Percentiles rank a stretch among this genome's conserved stretches.
Conservation (phyloP, 2,888 invertebrate species). For the Dicranocentrus wangi region DNA sequence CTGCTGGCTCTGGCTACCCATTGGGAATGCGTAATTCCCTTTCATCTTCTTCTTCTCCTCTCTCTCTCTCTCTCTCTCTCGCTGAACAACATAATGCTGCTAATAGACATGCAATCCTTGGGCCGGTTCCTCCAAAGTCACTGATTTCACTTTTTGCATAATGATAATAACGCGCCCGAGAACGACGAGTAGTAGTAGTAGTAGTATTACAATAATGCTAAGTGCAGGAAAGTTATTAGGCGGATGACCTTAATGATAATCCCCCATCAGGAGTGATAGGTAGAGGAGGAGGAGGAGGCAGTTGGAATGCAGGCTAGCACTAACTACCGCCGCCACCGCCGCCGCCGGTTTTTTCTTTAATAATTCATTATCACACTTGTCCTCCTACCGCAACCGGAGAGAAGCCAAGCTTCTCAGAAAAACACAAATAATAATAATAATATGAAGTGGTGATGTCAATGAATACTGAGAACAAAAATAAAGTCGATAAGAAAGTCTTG, state of each 20-base stretch:
- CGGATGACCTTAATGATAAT: slow-evolving; percentile 34
- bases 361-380: neutral
- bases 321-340: neutral
- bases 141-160: neutral
- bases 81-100: neutral
- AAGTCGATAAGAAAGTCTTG: too few relatives aligned
- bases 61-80: neutral
- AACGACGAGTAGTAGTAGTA: neutral
- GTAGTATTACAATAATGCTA: neutral
- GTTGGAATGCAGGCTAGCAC: neutral
- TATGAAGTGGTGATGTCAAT: too few relatives aligned
- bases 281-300: neutral
- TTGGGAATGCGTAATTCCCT: slow-evolving; percentile 22
- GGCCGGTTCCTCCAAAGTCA: too few relatives aligned
- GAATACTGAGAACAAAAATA: too few relatives aligned
- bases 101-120: slow-evolving; percentile 9
- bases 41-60: slow-evolving; percentile 1
- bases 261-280: slow-evolving; percentile 9
- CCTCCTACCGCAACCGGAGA: neutral
- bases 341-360: too few relatives aligned
- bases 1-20: neutral
- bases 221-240: slow-evolving; percentile 1
- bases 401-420: too few relatives aligned
- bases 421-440: too few relatives aligned
- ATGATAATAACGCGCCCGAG: too few relatives aligned